A percentile compares a stretch with the other conserved stretches of the same genome.
Conservation (phyloP, 2,888 invertebrate species). For the Loripinus fragilis region DNA sequence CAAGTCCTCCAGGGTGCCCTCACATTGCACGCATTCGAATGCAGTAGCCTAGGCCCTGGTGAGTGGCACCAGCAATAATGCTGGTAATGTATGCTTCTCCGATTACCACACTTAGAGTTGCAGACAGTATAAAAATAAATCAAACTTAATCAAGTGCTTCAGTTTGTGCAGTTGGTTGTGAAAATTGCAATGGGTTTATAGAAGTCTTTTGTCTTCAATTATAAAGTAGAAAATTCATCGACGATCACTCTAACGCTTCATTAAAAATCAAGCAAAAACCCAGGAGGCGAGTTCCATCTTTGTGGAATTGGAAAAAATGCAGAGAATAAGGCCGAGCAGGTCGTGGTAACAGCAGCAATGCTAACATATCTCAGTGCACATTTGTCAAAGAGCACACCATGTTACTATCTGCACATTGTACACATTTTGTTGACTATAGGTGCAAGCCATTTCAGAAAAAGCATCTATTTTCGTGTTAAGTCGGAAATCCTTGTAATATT, state of each 20-base stretch:
- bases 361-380: no score
- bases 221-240: neutral
- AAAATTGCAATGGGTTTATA: conserved; percentile 13
- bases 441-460: no score
- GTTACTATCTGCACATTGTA: no score
- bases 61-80: conserved; percentile 3
- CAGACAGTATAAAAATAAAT: conserved; percentile 17
- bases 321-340: no score
- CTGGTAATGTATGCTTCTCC: conserved; percentile 13
- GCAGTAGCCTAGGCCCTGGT: neutral
- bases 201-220: neutral
- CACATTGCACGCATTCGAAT: neutral
- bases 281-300: neutral
- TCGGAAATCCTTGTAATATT: no score
- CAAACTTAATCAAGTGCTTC: conserved; percentile 15
- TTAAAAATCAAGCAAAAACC: neutral
- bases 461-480: no score
- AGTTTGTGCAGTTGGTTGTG: conserved; percentile 16
- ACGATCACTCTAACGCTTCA: neutral
- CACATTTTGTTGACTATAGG: no score
- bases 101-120: conserved; percentile 3
- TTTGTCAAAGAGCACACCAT: no score
- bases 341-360: no score
- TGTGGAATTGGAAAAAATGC: no score
- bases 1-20: conserved; percentile 15